phyloP scores from a whole-genome alignment of 2,888 invertebrate genomes.

The Apodemia zela region DNA sequence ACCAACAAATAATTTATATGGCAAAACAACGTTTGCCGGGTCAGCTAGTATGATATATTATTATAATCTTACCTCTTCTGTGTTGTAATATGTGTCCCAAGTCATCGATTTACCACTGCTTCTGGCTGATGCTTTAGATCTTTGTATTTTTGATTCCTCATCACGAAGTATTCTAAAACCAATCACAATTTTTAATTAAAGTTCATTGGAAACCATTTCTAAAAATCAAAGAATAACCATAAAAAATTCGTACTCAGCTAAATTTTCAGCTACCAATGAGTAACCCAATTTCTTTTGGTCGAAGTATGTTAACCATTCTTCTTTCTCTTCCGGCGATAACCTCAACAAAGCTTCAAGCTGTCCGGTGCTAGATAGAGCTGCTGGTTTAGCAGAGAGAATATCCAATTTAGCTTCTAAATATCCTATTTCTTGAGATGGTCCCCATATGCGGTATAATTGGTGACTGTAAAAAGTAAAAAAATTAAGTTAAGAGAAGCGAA shows the following conservation, averaged over 20 bases:
- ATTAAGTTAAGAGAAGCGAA: no score
- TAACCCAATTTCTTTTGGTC: constrained; percentile 46
- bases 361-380: constrained; percentile 43
- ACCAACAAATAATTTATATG: no score
- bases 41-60: no score
- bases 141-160: constrained; percentile 50
- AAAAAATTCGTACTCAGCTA: constrained; percentile 51
- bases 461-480: constrained; percentile 46
- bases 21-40: no score
- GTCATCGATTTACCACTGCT: constrained; percentile 51
- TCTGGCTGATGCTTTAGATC: constrained; percentile 39
- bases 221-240: no score
- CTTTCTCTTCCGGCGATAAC: constrained; percentile 53
- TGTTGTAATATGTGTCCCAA: constrained; percentile 57
- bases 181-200: no score
- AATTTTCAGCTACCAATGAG: constrained; percentile 54
- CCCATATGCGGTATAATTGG: constrained; percentile 55
- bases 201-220: no score
- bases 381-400: constrained; percentile 50
- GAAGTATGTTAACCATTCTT: constrained; percentile 58
- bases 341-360: constrained; percentile 56
- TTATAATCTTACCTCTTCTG: constrained; percentile 24
- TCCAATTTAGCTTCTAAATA: constrained; percentile 51
- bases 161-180: constrained; percentile 52
- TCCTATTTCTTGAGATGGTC: constrained; percentile 45